These are phyloP conservation scores for Chloroceryle inda DNA, from an alignment of 2,797 vertebrate genomes.

Conservation along the genomic window DNA sequence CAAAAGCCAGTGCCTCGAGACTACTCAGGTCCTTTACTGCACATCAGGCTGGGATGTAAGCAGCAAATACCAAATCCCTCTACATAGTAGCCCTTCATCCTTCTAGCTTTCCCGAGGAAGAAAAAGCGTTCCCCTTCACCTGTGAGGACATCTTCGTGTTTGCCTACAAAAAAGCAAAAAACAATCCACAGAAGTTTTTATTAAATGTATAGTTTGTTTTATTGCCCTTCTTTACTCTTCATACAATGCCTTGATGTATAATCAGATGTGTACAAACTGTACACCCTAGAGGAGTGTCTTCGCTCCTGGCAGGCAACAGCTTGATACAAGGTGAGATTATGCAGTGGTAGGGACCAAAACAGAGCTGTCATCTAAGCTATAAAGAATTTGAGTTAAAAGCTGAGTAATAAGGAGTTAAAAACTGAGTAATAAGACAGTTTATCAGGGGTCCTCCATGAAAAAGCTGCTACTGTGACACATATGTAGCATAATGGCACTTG, in stretches of 20 bases:
- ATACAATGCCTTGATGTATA: not conserved
- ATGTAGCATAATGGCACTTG: not conserved
- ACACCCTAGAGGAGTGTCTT: not conserved
- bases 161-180: not conserved
- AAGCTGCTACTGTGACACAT: not conserved
- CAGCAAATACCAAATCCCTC: not conserved
- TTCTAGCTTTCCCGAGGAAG: not conserved
- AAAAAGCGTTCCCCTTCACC: not conserved
- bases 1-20: not conserved
- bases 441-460: constrained; percentile 22
- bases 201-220: not conserved
- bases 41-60: not conserved
- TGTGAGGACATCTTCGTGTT: not conserved
- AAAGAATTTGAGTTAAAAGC: constrained; percentile 6
- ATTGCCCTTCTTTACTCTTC: not conserved
- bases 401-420: constrained; percentile 35
- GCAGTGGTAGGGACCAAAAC: not conserved
- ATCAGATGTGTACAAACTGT: not conserved
- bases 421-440: constrained; percentile 25
- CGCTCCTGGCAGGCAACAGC: not conserved
- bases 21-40: not conserved
- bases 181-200: not conserved
- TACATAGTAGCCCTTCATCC: not conserved
- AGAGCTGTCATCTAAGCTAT: not conserved
- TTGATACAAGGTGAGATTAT: not conserved